phyloP scores from a whole-genome alignment of 2,888 invertebrate species.

The Tenodera sinensis region DNA sequence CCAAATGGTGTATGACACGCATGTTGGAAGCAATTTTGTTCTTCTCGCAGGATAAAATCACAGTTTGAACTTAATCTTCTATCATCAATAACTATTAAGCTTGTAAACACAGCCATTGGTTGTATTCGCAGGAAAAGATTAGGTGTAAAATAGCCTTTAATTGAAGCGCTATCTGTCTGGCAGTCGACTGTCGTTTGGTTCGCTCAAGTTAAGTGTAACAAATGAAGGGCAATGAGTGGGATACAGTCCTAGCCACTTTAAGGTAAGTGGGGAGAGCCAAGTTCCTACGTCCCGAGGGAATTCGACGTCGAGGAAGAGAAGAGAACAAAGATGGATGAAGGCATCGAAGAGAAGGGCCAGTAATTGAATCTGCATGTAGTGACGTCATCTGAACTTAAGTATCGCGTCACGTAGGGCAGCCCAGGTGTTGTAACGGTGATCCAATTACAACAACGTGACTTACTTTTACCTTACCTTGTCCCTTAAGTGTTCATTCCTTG shows the following conservation, averaged over 20 bases:
- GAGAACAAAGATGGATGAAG: background rate
- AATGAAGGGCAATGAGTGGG: background rate
- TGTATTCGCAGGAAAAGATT: too few species aligned
- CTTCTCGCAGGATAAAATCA: too few species aligned
- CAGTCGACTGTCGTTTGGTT: background rate
- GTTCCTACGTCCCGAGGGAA: background rate
- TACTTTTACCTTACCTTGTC: background rate
- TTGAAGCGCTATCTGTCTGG: background rate
- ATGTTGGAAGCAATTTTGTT: too few species aligned
- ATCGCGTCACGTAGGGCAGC: background rate
- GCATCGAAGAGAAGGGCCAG: background rate
- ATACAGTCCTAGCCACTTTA: background rate
- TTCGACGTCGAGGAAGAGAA: background rate
- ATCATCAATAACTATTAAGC: too few species aligned
- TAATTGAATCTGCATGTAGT: background rate
- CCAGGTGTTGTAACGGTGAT: background rate
- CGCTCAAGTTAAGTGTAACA: background rate
- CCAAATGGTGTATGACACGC: too few species aligned
- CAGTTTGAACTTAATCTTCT: too few species aligned
- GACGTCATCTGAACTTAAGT: background rate
- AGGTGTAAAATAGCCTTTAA: background rate
- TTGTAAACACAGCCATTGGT: too few species aligned
- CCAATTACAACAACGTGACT: background rate
- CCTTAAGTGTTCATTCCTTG: too few species aligned
- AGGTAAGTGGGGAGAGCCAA: background rate